A percentile compares a stretch with the other conserved stretches of the same genome.
These are phyloP conservation scores for Tursiops truncatus DNA, from an alignment of 2,113 vertebrate species.

Conservation along the genomic window DNA sequence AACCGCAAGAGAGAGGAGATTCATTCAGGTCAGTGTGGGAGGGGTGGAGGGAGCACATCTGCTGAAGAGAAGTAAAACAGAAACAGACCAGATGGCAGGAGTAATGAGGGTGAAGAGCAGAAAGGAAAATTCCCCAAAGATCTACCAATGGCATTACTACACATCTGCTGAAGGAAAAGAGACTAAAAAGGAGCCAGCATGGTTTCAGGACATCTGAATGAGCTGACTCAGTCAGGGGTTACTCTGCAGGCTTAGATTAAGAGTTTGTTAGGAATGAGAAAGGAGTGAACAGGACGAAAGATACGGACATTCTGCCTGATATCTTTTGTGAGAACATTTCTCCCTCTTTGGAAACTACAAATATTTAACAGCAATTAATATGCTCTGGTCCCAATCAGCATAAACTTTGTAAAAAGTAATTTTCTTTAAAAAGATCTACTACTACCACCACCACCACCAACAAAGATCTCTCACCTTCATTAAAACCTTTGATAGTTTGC, in stretches of 20 bases:
- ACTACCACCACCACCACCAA: neutral
- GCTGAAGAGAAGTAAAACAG: conserved; percentile 41
- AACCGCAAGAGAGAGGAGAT: neutral
- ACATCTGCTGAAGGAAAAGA: conserved; percentile 59
- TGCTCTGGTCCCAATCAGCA: neutral
- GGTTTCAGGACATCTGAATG: conserved; percentile 40
- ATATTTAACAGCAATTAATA: conserved; percentile 1
- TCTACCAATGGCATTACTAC: conserved; percentile 39
- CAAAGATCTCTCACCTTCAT: neutral
- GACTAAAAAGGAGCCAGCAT: conserved; percentile 21
- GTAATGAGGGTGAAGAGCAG: conserved; percentile 63
- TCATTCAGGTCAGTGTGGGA: neutral
- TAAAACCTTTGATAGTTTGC: neutral
- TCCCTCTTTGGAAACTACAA: neutral
- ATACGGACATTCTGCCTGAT: neutral
- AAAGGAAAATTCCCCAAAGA: conserved; percentile 73
- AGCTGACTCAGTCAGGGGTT: neutral
- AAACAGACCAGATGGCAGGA: conserved; percentile 69
- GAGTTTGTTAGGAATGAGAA: neutral
- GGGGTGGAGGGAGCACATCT: neutral
- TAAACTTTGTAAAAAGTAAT: neutral
- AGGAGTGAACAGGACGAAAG: neutral
- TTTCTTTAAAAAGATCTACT: neutral
- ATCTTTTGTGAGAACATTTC: neutral
- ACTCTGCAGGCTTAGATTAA: neutral